Conservation (phyloP, 1,140 invertebrate genomes). For the Leptopilina boulardi region DNA sequence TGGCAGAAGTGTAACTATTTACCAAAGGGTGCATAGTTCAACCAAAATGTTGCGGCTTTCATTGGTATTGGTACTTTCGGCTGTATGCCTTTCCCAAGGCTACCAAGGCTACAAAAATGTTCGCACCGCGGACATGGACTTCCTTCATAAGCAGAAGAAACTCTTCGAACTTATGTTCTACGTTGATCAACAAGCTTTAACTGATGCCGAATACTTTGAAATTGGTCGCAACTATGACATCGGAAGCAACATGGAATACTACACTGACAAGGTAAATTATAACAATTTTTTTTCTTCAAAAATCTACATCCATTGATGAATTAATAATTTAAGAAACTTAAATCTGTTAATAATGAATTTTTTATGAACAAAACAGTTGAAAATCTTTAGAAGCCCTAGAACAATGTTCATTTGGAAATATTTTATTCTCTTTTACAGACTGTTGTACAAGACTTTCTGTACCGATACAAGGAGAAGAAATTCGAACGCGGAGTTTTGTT, state of each 20-base stretch:
- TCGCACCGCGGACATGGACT: constrained; percentile 74
- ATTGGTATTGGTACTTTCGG: constrained; percentile 61
- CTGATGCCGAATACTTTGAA: constrained; percentile 72
- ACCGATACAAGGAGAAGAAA: constrained; percentile 75
- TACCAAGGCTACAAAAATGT: constrained; percentile 50
- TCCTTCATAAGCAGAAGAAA: constrained; percentile 78
- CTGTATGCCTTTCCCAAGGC: constrained; percentile 59
- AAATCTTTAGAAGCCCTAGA: neutral
- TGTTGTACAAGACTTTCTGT: constrained; percentile 76
- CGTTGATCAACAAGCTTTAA: constrained; percentile 77
- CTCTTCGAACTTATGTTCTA: constrained; percentile 80
- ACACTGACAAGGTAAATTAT: constrained; percentile 63
- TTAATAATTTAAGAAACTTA: too few species aligned
- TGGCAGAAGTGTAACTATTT: constrained; percentile 47
- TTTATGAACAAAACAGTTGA: too few species aligned
- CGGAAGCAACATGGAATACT: constrained; percentile 74
- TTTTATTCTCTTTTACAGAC: constrained; percentile 74
- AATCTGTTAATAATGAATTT: too few species aligned
- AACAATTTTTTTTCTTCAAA: constrained; percentile 24
- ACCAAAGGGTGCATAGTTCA: constrained; percentile 37
- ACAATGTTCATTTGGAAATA: constrained; percentile 1
- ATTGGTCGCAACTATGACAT: constrained; percentile 78
- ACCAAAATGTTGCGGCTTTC: constrained; percentile 59
- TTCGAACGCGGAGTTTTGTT: constrained; percentile 66
- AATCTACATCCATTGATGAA: too few species aligned